These are phyloP conservation scores for Micoletzkya japonica DNA, from an alignment of 2,888 invertebrate species.

Conservation along the genomic window DNA sequence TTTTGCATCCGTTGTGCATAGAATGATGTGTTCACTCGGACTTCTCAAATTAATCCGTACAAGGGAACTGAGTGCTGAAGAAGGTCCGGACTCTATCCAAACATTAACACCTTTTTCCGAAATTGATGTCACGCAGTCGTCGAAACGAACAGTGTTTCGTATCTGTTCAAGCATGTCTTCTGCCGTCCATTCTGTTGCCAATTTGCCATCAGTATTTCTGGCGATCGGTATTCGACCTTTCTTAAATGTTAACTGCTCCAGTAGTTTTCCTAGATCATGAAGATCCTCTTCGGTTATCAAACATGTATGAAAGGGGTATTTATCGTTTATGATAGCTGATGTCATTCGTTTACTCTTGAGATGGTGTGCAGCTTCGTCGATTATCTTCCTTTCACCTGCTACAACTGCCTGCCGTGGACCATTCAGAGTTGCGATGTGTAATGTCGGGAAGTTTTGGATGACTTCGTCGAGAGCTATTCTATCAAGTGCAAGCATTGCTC, in stretches of 20 bases:
- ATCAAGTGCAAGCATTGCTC: conserved; percentile 48
- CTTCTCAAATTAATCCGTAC: conserved; percentile 37
- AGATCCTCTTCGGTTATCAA: conserved; percentile 45
- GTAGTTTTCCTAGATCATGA: conserved; percentile 32
- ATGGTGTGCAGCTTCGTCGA: conserved; percentile 29
- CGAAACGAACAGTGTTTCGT: conserved; percentile 44
- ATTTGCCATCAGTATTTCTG: conserved; percentile 47
- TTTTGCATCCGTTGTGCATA: conserved; percentile 42
- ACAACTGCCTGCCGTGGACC: conserved; percentile 50
- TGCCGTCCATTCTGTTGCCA: conserved; percentile 36
- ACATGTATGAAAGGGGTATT: conserved; percentile 52
- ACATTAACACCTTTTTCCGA: conserved; percentile 33
- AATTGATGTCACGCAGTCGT: conserved; percentile 32
- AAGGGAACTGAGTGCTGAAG: conserved; percentile 39
- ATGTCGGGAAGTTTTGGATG: conserved; percentile 32
- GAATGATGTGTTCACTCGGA: conserved; percentile 31
- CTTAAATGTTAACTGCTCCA: conserved; percentile 33
- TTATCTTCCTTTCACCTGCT: conserved; percentile 32
- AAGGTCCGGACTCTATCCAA: conserved; percentile 52
- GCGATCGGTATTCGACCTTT: conserved; percentile 37
- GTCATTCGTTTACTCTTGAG: conserved; percentile 3
- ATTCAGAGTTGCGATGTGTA: conserved; percentile 42
- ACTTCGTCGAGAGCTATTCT: conserved; percentile 37
- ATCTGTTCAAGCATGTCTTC: conserved; percentile 45
- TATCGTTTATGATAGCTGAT: conserved; percentile 46